Percentiles rank a stretch among this genome's conserved stretches.
Conservation (phyloP, 2,113 vertebrate species). For the Lutjanus erythropterus region DNA sequence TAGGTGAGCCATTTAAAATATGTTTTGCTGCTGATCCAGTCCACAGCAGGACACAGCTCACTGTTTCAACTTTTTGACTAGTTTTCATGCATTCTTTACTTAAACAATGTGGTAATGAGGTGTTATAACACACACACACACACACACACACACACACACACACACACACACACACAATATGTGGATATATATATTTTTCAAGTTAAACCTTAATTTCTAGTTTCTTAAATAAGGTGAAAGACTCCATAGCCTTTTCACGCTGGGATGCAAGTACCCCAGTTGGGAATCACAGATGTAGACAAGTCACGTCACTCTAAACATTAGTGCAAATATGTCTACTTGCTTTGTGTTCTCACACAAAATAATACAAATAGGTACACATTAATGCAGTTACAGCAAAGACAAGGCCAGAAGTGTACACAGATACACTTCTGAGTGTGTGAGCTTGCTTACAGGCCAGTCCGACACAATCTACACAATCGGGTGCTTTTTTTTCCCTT, state of each 20-base stretch:
- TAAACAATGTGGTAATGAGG: too few species aligned
- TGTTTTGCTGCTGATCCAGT: too few species aligned
- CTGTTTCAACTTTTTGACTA: neutral
- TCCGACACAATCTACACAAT: constrained; percentile 26
- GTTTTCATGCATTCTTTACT: neutral
- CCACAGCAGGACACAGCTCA: too few species aligned
- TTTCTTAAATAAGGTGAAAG: neutral
- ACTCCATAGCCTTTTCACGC: too few species aligned
- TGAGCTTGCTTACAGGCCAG: constrained; percentile 20
- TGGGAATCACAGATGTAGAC: neutral
- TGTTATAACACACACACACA: too few species aligned
- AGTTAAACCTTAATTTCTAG: neutral
- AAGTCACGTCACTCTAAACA: neutral
- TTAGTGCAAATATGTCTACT: neutral
- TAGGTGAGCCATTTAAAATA: too few species aligned
- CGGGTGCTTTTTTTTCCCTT: constrained; percentile 18
- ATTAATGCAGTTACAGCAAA: neutral
- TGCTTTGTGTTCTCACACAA: neutral
- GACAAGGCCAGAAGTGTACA: neutral
- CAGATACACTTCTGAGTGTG: neutral
- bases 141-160: too few species aligned
- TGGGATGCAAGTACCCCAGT: too few species aligned
- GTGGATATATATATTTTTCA: too few species aligned
- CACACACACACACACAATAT: too few species aligned
- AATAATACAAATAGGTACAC: neutral